Evolutionary conservation across 2,888 invertebrate species (phyloP), one percentile per base, ranked within the genome.

Genomic region (Phrixothrix hirtus): DNA sequence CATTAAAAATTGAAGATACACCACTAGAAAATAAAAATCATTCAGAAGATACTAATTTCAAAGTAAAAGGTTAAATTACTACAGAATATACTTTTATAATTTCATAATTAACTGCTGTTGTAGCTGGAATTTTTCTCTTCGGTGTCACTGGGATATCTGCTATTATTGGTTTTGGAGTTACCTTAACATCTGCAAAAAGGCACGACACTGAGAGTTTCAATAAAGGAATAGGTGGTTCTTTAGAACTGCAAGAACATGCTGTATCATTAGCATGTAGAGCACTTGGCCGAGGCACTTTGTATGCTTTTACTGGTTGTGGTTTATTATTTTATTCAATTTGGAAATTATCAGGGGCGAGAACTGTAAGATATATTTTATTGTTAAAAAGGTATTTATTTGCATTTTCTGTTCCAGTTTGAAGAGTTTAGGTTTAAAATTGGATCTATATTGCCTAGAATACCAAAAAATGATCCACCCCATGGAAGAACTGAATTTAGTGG

Each of bases 401-500:
- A 2, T 13, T 36, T 59, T 46, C n/a, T n/a, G n/a, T 77, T 78
- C 41, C 72, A 92, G 92, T 77, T 92, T 41, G 79, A 85, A 63
- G 95, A 95, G 62, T 95, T 95, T 73, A 81, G 90, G 58, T 63
- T 81, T 36, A 93, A 88, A 80, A 84, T 90, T 79, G 93, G 94
- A 1, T 81, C 82, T 2, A 68, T 84, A 9, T 76, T 95, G 61
- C 95, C 95, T 34, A 78, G 75, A 60, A 78, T 94, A 62, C 87
- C 89, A 6, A 91, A 84, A 72, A 89, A 88, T 68, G 79, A 89
- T 68, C 86, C 88, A 36, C 87, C 91, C 1, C 82, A 83, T 64
- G 89, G 93, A 62, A 83, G 92, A 69, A 92, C 90, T 16, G 95
- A 95, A 68, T 95, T 95, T 67, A 86, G 83, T 62, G 88, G 89